These are phyloP conservation scores for Campoplex capitator DNA, from an alignment of 2,888 invertebrate species.

Conservation along the genomic window DNA sequence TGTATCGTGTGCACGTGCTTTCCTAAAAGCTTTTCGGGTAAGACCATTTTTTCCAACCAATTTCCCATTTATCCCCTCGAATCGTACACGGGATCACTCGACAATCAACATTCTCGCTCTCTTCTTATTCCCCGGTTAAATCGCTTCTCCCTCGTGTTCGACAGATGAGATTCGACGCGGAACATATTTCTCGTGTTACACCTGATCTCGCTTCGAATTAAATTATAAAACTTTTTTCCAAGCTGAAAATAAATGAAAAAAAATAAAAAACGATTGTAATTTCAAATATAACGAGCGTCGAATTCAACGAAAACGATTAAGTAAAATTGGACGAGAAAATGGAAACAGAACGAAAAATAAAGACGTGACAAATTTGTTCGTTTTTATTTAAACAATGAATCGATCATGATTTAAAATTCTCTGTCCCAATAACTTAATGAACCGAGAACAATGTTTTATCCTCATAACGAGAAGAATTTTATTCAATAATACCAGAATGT, in stretches of 20 bases:
- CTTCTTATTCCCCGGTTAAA: constrained; percentile 14
- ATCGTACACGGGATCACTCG: constrained; percentile 39
- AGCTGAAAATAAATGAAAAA: background rate
- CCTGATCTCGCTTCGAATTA: background rate
- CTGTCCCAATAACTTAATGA: background rate
- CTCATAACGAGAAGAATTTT: background rate
- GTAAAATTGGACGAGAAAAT: background rate
- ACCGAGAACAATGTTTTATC: background rate
- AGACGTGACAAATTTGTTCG: background rate
- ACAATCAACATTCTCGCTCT: constrained; percentile 33
- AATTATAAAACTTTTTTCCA: background rate
- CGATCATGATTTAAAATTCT: background rate
- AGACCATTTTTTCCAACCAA: constrained; percentile 37
- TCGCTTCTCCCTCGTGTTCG: constrained; percentile 5
- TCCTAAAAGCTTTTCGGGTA: constrained; percentile 9
- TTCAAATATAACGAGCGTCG: background rate
- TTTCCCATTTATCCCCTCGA: constrained; percentile 55
- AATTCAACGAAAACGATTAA: background rate
- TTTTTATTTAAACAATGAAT: too few relatives aligned
- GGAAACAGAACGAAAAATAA: background rate
- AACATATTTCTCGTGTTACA: background rate
- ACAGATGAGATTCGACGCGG: background rate
- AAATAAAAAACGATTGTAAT: background rate
- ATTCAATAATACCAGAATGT: background rate
- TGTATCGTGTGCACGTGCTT: constrained; percentile 10